Percentiles rank a stretch among this genome's conserved stretches.
Conservation (phyloP, 2,113 vertebrate genomes). For the Eudyptes chrysolophus region DNA sequence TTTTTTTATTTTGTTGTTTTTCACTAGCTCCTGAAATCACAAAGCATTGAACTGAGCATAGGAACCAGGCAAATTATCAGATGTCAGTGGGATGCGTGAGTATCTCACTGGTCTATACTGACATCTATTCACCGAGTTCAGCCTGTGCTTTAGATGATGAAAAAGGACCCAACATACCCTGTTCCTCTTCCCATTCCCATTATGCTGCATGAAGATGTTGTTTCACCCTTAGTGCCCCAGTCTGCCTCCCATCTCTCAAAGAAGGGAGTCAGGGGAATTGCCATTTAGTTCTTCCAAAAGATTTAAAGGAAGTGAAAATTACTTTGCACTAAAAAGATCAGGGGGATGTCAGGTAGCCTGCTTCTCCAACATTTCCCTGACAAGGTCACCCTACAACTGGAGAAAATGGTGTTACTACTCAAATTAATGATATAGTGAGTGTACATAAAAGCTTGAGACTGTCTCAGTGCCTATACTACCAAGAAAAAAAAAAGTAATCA, state of each 20-base stretch:
- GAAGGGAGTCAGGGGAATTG: not conserved
- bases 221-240: not conserved
- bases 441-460: not conserved
- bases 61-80: not conserved
- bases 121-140: not conserved
- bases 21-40: not conserved
- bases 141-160: not conserved
- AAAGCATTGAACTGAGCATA: not conserved
- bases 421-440: not conserved
- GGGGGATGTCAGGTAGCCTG: not conserved
- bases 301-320: not conserved
- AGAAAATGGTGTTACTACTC: not conserved
- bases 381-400: not conserved
- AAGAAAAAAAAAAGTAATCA: not conserved
- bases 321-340: not conserved
- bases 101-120: not conserved
- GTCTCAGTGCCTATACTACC: not conserved
- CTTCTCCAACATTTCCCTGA: not conserved
- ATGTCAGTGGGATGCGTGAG: not conserved
- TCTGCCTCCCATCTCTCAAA: not conserved
- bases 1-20: not conserved
- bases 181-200: not conserved
- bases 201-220: not conserved
- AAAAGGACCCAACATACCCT: not conserved
- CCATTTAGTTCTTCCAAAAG: not conserved